Evolutionary conservation across 2,113 vertebrate genomes (phyloP).

Genomic region (Antechinus flavipes): DNA sequence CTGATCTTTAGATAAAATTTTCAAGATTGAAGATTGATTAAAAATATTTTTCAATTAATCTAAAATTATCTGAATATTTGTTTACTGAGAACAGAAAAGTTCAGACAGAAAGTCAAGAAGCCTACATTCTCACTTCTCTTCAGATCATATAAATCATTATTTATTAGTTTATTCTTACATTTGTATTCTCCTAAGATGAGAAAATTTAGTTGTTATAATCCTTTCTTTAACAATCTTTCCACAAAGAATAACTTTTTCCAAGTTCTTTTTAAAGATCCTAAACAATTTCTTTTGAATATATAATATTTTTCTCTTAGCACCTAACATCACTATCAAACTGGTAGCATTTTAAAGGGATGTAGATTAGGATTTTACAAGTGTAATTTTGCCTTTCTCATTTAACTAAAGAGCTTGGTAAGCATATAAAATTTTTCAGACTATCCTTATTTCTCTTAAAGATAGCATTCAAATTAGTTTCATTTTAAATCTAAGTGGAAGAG

Average conservation of each 20-base stretch:
- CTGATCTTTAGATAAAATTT: no score
- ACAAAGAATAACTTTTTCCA: neutral
- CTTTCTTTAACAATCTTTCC: constrained; percentile 10
- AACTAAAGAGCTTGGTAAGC: neutral
- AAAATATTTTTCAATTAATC: neutral
- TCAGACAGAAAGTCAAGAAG: neutral
- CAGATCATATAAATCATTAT: neutral
- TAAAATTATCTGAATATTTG: neutral
- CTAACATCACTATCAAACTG: neutral
- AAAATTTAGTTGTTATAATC: neutral
- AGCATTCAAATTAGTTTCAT: constrained; percentile 15
- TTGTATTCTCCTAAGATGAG: constrained; percentile 9
- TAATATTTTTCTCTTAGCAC: neutral
- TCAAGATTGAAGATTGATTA: neutral
- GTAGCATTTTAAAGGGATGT: neutral
- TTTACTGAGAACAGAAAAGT: neutral
- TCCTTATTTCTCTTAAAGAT: neutral
- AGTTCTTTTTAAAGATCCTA: neutral
- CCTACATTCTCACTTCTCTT: neutral
- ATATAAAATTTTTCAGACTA: neutral
- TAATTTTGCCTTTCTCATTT: constrained; percentile 2
- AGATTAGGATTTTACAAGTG: neutral
- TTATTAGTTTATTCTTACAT: neutral
- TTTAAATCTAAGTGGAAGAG: neutral
- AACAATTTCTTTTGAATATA: neutral